Evolutionary conservation across 23 tunicate genomes (phyloP).

Genomic region (Pegea sp.): DNA sequence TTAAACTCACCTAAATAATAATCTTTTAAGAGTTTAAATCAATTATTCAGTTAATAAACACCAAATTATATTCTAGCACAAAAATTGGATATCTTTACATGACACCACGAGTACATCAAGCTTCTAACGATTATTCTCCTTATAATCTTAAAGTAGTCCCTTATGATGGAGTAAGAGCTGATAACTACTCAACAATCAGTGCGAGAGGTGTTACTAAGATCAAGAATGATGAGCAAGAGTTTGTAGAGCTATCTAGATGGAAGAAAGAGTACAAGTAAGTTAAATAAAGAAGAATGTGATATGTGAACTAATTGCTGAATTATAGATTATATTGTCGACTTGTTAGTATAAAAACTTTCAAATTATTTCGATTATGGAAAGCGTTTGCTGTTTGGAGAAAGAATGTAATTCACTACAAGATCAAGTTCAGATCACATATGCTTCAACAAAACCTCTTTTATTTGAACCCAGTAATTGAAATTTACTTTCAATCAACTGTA

Average conservation of each 20-base stretch:
- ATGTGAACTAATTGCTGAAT: neutral
- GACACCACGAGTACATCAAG: slow-evolving; percentile 58
- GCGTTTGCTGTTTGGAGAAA: slow-evolving; percentile 80
- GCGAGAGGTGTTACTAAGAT: slow-evolving; percentile 44
- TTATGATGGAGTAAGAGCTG: slow-evolving; percentile 30
- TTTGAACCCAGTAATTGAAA: slow-evolving; percentile 22
- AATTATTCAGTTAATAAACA: no score
- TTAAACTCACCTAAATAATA: no score
- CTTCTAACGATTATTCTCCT: slow-evolving; percentile 77
- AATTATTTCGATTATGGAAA: slow-evolving; percentile 72
- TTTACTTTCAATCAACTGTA: neutral
- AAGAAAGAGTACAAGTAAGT: slow-evolving; percentile 75
- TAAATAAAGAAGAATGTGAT: neutral
- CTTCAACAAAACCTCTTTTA: slow-evolving; percentile 67
- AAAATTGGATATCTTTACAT: slow-evolving; percentile 61
- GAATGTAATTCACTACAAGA: slow-evolving; percentile 60
- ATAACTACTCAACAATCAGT: slow-evolving; percentile 61
- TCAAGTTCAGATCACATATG: slow-evolving; percentile 25
- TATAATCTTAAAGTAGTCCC: slow-evolving; percentile 67
- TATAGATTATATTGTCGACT: slow-evolving; percentile 57
- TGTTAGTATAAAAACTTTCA: slow-evolving; percentile 49
- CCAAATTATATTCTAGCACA: slow-evolving; percentile 13
- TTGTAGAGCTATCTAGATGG: slow-evolving; percentile 88
- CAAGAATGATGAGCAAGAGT: slow-evolving; percentile 48
- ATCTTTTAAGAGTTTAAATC: no score